A percentile compares a stretch with the other conserved stretches of the same genome.
Evolutionary conservation across 2,113 vertebrate genomes (phyloP).

Genomic region (Chlamydotis undulata): DNA sequence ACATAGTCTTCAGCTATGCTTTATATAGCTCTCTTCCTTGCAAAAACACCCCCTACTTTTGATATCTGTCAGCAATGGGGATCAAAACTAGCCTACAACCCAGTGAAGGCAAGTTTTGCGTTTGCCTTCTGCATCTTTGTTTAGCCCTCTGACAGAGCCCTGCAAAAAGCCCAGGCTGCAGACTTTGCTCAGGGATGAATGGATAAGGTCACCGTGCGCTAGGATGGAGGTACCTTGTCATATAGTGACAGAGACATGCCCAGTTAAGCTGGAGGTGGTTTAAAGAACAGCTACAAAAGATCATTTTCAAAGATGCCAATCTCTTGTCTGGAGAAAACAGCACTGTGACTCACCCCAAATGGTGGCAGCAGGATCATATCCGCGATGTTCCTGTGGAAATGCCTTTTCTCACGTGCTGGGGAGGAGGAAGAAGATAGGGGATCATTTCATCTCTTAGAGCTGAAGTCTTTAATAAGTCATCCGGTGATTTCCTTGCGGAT

Average conservation of each 20-base stretch:
- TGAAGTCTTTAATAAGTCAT: not conserved
- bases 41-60: not conserved
- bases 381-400: not conserved
- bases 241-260: not conserved
- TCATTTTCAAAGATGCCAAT: not conserved
- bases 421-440: not conserved
- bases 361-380: not conserved
- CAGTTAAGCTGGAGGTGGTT: not conserved
- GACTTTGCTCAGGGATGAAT: not conserved
- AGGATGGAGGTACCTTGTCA: not conserved
- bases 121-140: not conserved
- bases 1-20: not conserved
- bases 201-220: not conserved
- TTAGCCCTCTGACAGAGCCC: not conserved
- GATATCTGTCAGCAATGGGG: not conserved
- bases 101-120: not conserved
- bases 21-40: not conserved
- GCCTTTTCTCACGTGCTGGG: not conserved
- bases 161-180: not conserved
- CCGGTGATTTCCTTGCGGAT: not conserved
- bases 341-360: not conserved
- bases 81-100: not conserved
- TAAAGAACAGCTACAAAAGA: not conserved
- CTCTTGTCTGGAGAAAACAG: not conserved
- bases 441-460: not conserved